Evolutionary conservation across 2,797 vertebrate genomes (phyloP), one percentile per base, ranked within the genome.

Genomic region (Argentina silus): DNA sequence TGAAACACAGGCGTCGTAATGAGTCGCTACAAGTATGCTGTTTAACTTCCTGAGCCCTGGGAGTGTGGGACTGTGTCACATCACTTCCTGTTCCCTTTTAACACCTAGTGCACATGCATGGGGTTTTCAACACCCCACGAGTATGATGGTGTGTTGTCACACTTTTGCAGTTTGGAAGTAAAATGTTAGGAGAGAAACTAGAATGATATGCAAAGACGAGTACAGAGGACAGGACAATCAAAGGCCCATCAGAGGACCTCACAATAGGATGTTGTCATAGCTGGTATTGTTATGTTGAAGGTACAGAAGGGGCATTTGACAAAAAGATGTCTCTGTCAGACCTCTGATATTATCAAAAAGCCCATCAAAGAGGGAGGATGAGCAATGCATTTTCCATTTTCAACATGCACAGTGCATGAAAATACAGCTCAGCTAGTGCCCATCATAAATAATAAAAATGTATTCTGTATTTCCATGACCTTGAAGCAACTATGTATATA

Each of bases 1-100:
- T 85, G 80, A 87, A 84, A 81, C n/a, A 71, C 80, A 85, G 80
- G 77, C 70, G 68, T 72, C 78, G 70, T 55, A 55, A 64, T 70
- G 68, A 66, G 53, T 51, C 47, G 7, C 42, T 23, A 50, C 44
- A 43, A 57, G 68, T 42, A 36, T 12, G 10, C 11, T 1, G 45
- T 60, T 21, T 61, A 75, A 67, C 15, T 47, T 48, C 14, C 21
- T 43, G 15, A 68, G 12, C 23, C 50, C 21, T 14, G 47, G 47
- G 19, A 66, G 19, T 11, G 21, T 23, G 19, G 47, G 19, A 66
- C 19, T 11, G 21, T 48, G 14, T n/a, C 23, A 7, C 14, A n/a
- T 27, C 19, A 11, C 21, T 12, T 42, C 36, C 36, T 50, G 12
- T 48, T 50, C 12, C 10, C n/a, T 47, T 7, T 27, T 19, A 48